phyloP scores from a whole-genome alignment of 2,888 invertebrate genomes.

The Aporophyla nigra region DNA sequence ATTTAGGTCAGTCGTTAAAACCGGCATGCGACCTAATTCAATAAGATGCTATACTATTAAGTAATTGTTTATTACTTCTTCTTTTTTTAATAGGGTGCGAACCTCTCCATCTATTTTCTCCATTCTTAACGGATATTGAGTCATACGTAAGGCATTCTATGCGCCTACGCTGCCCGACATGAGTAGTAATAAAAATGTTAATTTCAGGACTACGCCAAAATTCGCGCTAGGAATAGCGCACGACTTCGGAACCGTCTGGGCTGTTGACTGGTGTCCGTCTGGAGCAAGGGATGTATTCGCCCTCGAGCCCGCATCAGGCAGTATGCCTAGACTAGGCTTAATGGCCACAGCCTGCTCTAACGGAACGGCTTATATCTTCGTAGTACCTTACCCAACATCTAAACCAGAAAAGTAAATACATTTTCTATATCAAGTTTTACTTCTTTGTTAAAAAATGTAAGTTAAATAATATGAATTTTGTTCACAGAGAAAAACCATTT shows the following conservation, averaged over 20 bases:
- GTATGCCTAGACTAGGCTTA: conserved; percentile 91
- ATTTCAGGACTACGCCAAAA: conserved; percentile 73
- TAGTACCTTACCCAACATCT: conserved; percentile 88
- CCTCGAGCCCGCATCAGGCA: not conserved
- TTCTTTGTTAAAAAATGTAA: not conserved
- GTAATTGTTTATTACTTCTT: not conserved
- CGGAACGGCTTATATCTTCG: conserved; percentile 92
- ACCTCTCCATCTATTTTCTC: not conserved
- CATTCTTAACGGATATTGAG: not conserved
- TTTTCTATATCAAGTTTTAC: not conserved
- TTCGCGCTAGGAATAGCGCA: conserved; percentile 92
- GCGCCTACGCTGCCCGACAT: not conserved
- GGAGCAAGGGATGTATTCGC: conserved; percentile 90
- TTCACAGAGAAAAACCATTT: conserved; percentile 81
- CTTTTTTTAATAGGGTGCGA: not conserved
- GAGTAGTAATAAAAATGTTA: conserved; percentile 10
- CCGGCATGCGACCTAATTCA: not conserved
- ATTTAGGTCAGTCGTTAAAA: not conserved
- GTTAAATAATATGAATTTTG: not conserved
- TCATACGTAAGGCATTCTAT: not conserved
- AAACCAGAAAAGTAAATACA: conserved; percentile 73
- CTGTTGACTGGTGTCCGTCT: conserved; percentile 94
- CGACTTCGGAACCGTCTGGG: conserved; percentile 92
- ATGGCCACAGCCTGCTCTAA: conserved; percentile 93
- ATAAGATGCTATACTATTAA: not conserved